phyloP scores from a whole-genome alignment of 2,888 invertebrate species.

The Dicroscelio sp. region DNA sequence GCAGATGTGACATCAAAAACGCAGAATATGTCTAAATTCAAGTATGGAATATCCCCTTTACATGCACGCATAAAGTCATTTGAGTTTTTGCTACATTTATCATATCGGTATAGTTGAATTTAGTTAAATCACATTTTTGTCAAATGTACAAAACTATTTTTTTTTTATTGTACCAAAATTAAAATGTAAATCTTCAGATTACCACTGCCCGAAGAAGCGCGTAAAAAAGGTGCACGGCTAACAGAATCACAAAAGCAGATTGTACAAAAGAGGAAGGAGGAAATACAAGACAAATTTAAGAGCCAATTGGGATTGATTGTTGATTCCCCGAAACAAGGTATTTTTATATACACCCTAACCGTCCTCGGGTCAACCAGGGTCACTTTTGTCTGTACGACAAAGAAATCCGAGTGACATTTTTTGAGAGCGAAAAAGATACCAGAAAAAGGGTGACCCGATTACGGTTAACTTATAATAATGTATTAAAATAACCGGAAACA shows the following conservation, averaged over 20 bases:
- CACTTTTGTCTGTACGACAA: no score
- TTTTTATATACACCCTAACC: not conserved
- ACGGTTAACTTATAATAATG: no score
- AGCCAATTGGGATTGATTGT: constrained; percentile 1
- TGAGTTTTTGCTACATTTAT: constrained; percentile 23
- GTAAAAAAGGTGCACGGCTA: not conserved
- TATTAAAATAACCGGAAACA: no score
- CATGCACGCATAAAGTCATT: constrained; percentile 45
- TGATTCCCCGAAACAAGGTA: not conserved
- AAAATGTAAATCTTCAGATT: no score
- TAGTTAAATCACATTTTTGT: no score
- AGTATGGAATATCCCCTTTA: constrained; percentile 40
- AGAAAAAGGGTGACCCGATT: no score
- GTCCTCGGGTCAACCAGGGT: no score
- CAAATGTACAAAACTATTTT: no score
- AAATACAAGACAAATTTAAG: not conserved
- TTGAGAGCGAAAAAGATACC: no score
- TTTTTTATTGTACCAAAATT: not conserved
- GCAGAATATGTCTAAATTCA: no score
- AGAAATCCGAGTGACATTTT: no score
- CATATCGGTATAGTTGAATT: constrained; percentile 19
- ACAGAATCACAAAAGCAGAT: constrained; percentile 21
- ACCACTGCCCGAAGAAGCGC: not conserved
- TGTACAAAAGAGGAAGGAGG: not conserved
- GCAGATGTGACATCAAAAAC: no score